A percentile compares a stretch with the other conserved stretches of the same genome.
Conservation (phyloP, 1,140 invertebrate species). For the Goniozus legneri region DNA sequence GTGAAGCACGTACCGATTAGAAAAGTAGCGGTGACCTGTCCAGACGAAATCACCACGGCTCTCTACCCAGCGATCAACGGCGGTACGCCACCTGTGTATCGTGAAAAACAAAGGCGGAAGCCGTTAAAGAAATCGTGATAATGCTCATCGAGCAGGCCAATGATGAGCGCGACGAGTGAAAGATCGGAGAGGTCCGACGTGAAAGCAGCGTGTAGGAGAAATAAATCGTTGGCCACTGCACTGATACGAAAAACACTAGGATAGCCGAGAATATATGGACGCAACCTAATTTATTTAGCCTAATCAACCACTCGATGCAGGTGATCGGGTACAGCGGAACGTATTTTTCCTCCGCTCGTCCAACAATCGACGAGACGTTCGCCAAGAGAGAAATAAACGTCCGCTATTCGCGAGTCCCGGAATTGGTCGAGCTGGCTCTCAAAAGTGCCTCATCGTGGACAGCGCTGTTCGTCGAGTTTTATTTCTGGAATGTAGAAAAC, state of each 20-base stretch:
- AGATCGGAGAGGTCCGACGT: slow-evolving; percentile 2
- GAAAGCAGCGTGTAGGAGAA: no score
- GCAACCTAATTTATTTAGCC: slow-evolving; percentile 34
- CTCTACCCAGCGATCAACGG: slow-evolving; percentile 42
- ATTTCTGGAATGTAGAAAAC: slow-evolving; percentile 5
- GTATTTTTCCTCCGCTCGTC: slow-evolving; percentile 6
- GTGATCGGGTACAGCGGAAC: not conserved
- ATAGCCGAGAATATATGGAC: no score
- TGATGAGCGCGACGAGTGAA: slow-evolving; percentile 16
- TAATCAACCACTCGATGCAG: slow-evolving; percentile 19
- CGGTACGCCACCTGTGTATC: slow-evolving; percentile 19
- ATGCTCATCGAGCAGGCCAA: slow-evolving; percentile 9
- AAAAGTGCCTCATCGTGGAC: slow-evolving; percentile 47
- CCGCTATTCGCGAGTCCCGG: slow-evolving; percentile 16
- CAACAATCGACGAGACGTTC: slow-evolving; percentile 9
- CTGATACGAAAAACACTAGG: slow-evolving; percentile 1
- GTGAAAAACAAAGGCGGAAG: slow-evolving; percentile 46
- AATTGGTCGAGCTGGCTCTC: slow-evolving; percentile 33
- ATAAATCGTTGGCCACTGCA: no score
- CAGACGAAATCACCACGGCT: slow-evolving; percentile 41
- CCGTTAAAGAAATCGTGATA: slow-evolving; percentile 44
- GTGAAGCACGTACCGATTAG: slow-evolving; percentile 56
- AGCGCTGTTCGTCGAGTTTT: slow-evolving; percentile 20
- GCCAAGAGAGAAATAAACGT: not conserved
- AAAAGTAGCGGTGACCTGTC: slow-evolving; percentile 43